Percentiles rank a stretch among this genome's conserved stretches.
Conservation (phyloP, 2,113 vertebrate species). For the Progne subis region DNA sequence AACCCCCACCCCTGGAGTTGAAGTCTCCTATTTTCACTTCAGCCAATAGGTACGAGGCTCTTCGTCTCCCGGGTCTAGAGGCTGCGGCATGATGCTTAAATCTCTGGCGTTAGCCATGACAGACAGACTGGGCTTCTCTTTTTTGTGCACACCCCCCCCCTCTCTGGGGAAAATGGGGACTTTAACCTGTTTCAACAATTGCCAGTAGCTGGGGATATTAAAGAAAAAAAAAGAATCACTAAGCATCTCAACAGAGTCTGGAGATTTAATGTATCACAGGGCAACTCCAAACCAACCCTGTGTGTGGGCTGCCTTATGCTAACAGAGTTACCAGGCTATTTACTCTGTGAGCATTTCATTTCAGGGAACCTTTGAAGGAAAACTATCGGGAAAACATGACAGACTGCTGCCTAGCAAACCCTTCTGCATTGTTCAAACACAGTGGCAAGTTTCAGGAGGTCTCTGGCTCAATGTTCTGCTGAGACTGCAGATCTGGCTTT, state of each 20-base stretch:
- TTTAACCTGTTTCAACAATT: not conserved
- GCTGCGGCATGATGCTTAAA: not conserved
- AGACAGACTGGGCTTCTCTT: not conserved
- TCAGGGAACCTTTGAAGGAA: not conserved
- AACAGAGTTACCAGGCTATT: not conserved
- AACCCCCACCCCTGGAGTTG: not conserved
- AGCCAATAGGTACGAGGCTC: not conserved
- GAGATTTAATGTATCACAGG: not conserved
- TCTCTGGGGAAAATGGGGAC: not conserved
- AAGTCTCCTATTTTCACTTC: not conserved
- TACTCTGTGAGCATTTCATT: not conserved
- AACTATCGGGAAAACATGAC: not conserved
- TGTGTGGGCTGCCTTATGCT: not conserved
- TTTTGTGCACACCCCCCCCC: not conserved
- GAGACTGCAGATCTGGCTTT: conserved; percentile 43
- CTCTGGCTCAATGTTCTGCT: conserved; percentile 31
- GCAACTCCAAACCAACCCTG: not conserved
- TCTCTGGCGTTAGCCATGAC: rapidly evolving
- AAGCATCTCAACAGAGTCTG: not conserved
- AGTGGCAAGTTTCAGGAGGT: conserved; percentile 34
- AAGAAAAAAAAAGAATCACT: not conserved
- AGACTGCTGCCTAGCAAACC: conserved; percentile 29
- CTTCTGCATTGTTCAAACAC: conserved; percentile 6
- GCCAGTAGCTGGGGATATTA: not conserved
- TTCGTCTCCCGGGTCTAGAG: not conserved